phyloP scores from a whole-genome alignment of 1,140 invertebrate genomes.

The Cyclargus thomasi region DNA sequence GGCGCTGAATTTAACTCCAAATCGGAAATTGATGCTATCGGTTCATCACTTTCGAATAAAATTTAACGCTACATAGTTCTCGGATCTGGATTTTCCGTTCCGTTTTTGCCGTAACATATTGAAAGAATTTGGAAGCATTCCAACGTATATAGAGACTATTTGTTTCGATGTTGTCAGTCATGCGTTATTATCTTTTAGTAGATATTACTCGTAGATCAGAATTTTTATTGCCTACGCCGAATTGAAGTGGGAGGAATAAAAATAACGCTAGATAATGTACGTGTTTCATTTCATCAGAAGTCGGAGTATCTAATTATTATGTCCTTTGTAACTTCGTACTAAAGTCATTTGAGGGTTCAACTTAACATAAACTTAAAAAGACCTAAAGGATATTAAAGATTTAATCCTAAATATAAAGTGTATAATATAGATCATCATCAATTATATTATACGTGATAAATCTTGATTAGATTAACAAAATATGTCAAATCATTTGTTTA shows the following conservation, averaged over 20 bases:
- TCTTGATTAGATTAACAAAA: too few species aligned
- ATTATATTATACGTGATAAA: too few species aligned
- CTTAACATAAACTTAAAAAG: not conserved
- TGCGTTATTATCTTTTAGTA: not conserved
- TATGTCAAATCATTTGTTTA: too few species aligned
- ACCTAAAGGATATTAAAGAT: not conserved
- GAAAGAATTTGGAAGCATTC: not conserved
- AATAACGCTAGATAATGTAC: too few species aligned
- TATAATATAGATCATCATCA: not conserved
- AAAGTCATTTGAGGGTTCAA: too few species aligned
- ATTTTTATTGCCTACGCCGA: not conserved
- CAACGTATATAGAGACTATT: not conserved
- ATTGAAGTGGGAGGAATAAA: too few species aligned
- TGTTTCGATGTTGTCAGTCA: not conserved
- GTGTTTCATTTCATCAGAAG: too few species aligned
- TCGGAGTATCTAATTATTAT: too few species aligned
- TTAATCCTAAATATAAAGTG: not conserved
- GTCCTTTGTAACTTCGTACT: too few species aligned
- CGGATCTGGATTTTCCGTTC: not conserved
- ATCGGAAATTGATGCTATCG: constrained; percentile 26
- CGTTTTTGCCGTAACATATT: not conserved
- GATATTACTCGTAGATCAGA: not conserved
- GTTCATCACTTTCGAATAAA: constrained; percentile 8
- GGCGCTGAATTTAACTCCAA: constrained; percentile 40
- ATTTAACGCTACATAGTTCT: constrained; percentile 6